A percentile compares a stretch with the other conserved stretches of the same genome.
Conservation (phyloP, 2,797 vertebrate species). For the Sebastes itinus region DNA sequence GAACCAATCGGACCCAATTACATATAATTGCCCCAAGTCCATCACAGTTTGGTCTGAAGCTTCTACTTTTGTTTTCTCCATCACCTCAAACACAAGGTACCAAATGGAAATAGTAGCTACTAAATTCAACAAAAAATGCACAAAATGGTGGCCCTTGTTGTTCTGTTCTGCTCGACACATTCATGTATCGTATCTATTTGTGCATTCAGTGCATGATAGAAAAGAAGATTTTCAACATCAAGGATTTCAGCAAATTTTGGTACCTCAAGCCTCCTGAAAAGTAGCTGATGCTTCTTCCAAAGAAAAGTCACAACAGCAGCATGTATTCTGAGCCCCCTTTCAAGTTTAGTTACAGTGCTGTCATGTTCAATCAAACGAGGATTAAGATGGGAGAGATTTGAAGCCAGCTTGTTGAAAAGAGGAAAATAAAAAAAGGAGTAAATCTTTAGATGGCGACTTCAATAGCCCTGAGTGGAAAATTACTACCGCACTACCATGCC, state of each 20-base stretch:
- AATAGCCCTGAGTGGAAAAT: slow-evolving; percentile 80
- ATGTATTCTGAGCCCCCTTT: slow-evolving; percentile 69
- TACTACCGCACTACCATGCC: slow-evolving; percentile 67
- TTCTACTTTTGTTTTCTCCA: slow-evolving; percentile 51
- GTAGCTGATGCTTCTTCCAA: slow-evolving; percentile 67
- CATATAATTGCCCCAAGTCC: slow-evolving; percentile 74
- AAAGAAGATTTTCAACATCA: slow-evolving; percentile 6
- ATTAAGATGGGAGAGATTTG: slow-evolving; percentile 69
- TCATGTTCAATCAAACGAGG: slow-evolving; percentile 77
- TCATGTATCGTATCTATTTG: slow-evolving; percentile 4
- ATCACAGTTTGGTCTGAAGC: slow-evolving; percentile 71
- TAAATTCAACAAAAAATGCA: slow-evolving; percentile 1
- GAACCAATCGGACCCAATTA: slow-evolving; percentile 78
- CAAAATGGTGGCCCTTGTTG: background rate
- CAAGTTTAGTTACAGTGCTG: slow-evolving; percentile 77
- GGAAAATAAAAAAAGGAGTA: slow-evolving; percentile 40
- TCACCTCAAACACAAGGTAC: slow-evolving; percentile 16
- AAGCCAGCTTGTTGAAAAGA: slow-evolving; percentile 66
- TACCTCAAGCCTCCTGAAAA: slow-evolving; percentile 63
- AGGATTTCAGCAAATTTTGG: slow-evolving; percentile 55
- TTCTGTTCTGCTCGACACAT: background rate
- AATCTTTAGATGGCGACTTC: slow-evolving; percentile 78
- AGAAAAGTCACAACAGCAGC: slow-evolving; percentile 71
- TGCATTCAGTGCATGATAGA: background rate
- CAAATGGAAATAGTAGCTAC: slow-evolving; percentile 7